Evolutionary conservation across 2,113 vertebrate genomes (phyloP).

Genomic region (Hyaena hyaena): DNA sequence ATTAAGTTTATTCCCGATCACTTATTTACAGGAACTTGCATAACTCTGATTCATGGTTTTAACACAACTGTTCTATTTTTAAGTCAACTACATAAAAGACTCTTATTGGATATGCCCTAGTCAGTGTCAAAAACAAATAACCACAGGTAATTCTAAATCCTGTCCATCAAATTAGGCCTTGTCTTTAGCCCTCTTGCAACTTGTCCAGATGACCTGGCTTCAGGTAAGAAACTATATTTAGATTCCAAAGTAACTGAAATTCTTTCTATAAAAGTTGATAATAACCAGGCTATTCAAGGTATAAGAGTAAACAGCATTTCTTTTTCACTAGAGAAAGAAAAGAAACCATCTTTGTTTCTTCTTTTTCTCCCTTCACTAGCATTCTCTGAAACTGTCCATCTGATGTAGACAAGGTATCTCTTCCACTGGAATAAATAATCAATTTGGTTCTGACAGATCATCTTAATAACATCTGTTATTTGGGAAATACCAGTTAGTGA

Average conservation of each 20-base stretch:
- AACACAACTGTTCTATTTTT: constrained; percentile 17
- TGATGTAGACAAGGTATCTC: background rate
- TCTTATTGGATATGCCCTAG: background rate
- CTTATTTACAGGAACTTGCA: background rate
- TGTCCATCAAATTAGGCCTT: background rate
- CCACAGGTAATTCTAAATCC: background rate
- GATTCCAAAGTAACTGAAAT: constrained; percentile 14
- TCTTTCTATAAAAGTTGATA: constrained; percentile 35
- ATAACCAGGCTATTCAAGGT: background rate
- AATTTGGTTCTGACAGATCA: background rate
- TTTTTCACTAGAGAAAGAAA: constrained; percentile 25
- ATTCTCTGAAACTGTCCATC: constrained; percentile 48
- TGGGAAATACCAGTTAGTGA: background rate
- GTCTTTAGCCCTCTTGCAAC: background rate
- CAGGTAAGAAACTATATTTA: constrained; percentile 17
- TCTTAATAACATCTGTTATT: background rate
- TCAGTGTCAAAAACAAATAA: constrained; percentile 33
- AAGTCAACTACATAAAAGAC: background rate
- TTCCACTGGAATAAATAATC: constrained; percentile 14
- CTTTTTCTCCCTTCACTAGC: background rate
- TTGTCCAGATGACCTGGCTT: background rate
- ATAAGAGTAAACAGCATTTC: background rate
- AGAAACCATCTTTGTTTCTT: background rate
- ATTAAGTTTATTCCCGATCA: constrained; percentile 56
- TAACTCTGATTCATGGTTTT: constrained; percentile 31